Evolutionary conservation across 2,113 vertebrate species (phyloP), one percentile per base, ranked within the genome.

Genomic region (Paraplagusia blochii): DNA sequence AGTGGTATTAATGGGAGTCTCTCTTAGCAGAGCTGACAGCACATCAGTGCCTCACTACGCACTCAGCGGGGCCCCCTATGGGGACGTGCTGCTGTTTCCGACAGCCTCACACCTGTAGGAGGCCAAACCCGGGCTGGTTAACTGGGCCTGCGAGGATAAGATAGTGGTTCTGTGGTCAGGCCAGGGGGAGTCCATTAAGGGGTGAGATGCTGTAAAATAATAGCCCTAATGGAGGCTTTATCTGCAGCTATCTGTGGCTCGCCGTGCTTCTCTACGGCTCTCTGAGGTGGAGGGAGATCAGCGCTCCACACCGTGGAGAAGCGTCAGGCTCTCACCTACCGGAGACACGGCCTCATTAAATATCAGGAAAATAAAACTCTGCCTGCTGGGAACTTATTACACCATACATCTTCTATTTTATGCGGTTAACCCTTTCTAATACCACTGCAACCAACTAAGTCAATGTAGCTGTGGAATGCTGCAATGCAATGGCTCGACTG

Each of bases 171-270:
- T 56, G 62, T 43, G 64, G 71, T 54, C 29, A 15, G 64, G 60
- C 66, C 65, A 55, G 51, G 29, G 66, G 69, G 74, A 80, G 76
- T 79, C 82, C 87, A 89, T 87, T 88, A 83, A 59, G 58, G 66
- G 65, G 77, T 72, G 81, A 63, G 82, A 83, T 66, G 77, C 69
- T 87, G 83, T 80, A 76, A 82, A 88, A 89, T 82, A 88, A 77
- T 57, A 80, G 69, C 77, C 59, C 63, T 89, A 87, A 90, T 89
- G 85, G 88, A 80, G 51, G 79, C 55, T 76, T 86, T 88, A 89
- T 91, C 87, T 74, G 59, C 73, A 40, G 66, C 69, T 85, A 52
- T 72, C 63, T 72, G 59, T 48, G 66, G 64, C 61, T 74, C 40
- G 9, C 57, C 33, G 60, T 57, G 35, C 60, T 58, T 74, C 43